Conservation (phyloP, 1,140 invertebrate species). For the Pseudomyrmex gracilis region DNA sequence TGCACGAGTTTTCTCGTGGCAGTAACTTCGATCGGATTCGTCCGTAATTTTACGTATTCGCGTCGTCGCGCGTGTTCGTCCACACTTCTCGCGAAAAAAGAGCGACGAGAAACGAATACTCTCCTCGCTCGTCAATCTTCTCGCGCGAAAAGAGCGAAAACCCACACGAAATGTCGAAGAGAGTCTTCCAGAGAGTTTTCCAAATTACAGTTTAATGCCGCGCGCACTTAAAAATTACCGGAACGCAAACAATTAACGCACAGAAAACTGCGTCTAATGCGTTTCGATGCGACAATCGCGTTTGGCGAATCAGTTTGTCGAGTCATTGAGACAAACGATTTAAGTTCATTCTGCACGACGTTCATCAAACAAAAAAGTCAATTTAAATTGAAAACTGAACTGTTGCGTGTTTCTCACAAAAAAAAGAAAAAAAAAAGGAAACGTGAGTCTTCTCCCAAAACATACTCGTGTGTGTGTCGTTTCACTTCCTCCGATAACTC, state of each 20-base stretch:
- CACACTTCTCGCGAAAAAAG: background rate
- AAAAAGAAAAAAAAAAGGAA: background rate
- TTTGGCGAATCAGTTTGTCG: background rate
- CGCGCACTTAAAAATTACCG: no score
- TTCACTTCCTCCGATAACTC: no score
- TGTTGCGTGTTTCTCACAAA: background rate
- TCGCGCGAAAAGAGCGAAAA: background rate
- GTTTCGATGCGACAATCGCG: background rate
- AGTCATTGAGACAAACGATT: background rate
- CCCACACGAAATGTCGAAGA: no score
- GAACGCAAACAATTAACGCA: no score
- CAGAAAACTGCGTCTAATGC: background rate
- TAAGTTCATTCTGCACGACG: background rate
- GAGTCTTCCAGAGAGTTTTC: no score
- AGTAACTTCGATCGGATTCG: no score
- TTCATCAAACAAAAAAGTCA: background rate
- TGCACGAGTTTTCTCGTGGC: background rate
- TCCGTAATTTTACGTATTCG: no score
- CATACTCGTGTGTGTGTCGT: no score
- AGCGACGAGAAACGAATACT: background rate
- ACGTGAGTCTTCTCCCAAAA: background rate
- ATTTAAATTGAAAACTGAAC: background rate
- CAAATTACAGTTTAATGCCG: no score
- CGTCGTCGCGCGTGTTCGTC: no score
- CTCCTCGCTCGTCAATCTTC: background rate